phyloP scores from a whole-genome alignment of 2,797 vertebrate species.

The Ispidina lecontei region DNA sequence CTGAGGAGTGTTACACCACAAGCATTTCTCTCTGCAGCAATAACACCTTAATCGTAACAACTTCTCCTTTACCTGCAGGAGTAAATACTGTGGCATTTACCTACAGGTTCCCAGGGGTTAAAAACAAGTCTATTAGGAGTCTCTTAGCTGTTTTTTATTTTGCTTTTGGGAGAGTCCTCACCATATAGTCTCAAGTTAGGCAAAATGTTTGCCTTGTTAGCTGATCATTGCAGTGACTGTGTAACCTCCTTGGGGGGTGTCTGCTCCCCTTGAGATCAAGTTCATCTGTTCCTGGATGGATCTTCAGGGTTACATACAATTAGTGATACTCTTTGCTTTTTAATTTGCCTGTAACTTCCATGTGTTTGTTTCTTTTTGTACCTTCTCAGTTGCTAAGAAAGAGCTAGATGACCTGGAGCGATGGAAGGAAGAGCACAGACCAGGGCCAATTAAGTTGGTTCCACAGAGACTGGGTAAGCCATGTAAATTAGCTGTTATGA shows the following conservation, averaged over 20 bases:
- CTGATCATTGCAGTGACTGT: not conserved
- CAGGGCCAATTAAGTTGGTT: conserved; percentile 62
- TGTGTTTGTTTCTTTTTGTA: not conserved
- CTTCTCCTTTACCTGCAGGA: not conserved
- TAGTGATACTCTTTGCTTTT: not conserved
- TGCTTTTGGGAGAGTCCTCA: not conserved
- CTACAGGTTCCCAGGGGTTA: not conserved
- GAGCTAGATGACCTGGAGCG: conserved; percentile 77
- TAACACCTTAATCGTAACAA: not conserved
- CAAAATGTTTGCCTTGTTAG: not conserved
- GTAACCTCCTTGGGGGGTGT: not conserved
- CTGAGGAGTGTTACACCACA: not conserved
- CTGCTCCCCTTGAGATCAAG: not conserved
- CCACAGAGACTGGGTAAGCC: conserved; percentile 85
- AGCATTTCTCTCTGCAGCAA: not conserved
- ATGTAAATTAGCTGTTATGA: not conserved
- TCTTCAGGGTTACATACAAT: not conserved
- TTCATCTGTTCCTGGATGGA: not conserved
- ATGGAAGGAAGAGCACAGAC: conserved; percentile 77
- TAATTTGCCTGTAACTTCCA: not conserved
- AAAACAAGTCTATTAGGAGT: not conserved
- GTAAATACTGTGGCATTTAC: not conserved
- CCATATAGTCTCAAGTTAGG: not conserved
- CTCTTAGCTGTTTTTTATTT: not conserved
- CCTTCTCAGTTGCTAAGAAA: conserved; percentile 80